These are phyloP conservation scores for Turritopsis rubra DNA, from an alignment of 30 jellyfish, hydroid and myxozoan genomes.

Conservation along the genomic window DNA sequence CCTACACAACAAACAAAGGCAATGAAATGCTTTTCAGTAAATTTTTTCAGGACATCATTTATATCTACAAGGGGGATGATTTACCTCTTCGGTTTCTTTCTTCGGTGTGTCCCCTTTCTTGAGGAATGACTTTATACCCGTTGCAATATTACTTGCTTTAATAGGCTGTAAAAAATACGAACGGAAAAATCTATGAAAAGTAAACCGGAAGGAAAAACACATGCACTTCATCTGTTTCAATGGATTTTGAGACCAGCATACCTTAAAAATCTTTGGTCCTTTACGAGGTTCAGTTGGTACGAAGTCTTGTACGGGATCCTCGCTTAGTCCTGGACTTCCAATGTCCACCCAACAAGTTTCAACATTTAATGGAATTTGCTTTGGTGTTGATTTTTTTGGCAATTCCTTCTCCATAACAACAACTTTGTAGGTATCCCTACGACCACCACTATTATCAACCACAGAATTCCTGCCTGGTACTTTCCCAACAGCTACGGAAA, in stretches of 20 bases:
- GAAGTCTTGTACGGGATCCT: not conserved
- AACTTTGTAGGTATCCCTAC: constrained; percentile 23
- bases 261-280: constrained; percentile 10
- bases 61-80: too few relatives aligned
- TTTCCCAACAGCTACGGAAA: too few relatives aligned
- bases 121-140: constrained; percentile 45
- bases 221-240: too few relatives aligned
- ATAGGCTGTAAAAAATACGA: not conserved
- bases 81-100: constrained; percentile 54
- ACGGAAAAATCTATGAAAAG: not conserved
- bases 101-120: constrained; percentile 39
- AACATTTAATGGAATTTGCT: not conserved
- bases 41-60: not conserved
- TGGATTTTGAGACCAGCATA: not conserved
- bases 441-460: not conserved
- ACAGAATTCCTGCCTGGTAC: too few relatives aligned
- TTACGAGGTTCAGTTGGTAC: not conserved
- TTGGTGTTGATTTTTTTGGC: constrained; percentile 3
- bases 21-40: not conserved
- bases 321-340: not conserved
- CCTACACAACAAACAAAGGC: constrained; percentile 35
- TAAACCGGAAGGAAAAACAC: not conserved
- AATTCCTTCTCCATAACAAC: not conserved
- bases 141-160: constrained; percentile 23
- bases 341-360: not conserved